Base-by-base conservation (phyloP, 2,888 invertebrate genomes). In the Plebejus melissa region DNA sequence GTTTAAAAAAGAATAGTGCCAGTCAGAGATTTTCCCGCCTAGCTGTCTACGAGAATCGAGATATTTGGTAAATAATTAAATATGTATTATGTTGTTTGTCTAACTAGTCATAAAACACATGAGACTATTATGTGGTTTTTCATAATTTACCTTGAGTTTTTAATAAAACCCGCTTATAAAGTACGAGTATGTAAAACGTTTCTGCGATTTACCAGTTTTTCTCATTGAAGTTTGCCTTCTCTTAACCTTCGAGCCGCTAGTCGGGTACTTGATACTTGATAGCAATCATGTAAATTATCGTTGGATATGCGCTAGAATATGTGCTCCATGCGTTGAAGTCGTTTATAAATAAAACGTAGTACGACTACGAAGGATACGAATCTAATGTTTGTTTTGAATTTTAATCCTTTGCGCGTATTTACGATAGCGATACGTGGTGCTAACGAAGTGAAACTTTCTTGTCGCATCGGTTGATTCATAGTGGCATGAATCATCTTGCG, bases 401-500 rank as follows among this genome's bases (percentile, higher is more conserved):
- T 60, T 28, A 60, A 11, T 9, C 1, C 58, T 60, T 60, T 58
- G 58, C 22, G 54, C 54, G 22, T 6, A 32, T 32, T 32, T 38
- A 9, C 72, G 28, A 50, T 32, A 72, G 46, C 46, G 22, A 38
- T 70, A 70, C 41, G 22, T 28, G 46, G 41, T 75, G 78, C 79
- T 79, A 77, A 76, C 75, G 76, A 74, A 77, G 79, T 85, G 83
- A 85, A 86, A 85, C 65, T 88, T 89, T 87, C 87, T 84, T 87
- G 87, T 87, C 87, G 84, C 83, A 80, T 80, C 60, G 60, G 87
- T 87, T 92, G 93, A 93, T 88, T 93, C 93, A 93, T 88, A 87
- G 86, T 82, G 79, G 86, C 82, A 86, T 93, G 92, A 93, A 88
- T 93, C 93, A 93, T 88, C 87, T 87, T 82, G 85, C 89, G 89